phyloP scores from a whole-genome alignment of 2,797 vertebrate species.

The Manis crassicaudata region DNA sequence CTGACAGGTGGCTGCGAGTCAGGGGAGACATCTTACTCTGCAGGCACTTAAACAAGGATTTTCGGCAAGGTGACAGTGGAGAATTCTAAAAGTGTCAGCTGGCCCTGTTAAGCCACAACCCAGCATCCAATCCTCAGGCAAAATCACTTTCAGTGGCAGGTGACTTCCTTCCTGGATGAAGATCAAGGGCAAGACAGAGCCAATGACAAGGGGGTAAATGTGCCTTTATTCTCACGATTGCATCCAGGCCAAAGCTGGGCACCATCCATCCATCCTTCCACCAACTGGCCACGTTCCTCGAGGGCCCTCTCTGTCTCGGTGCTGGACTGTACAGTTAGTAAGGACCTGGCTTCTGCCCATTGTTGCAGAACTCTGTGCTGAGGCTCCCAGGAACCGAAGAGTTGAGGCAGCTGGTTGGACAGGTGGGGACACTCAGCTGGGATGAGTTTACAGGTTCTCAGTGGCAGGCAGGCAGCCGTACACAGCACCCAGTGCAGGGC shows the following conservation, averaged over 20 bases:
- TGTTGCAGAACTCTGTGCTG: neutral
- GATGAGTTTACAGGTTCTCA: neutral
- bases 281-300: neutral
- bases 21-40: slow-evolving; percentile 78
- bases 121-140: slow-evolving; percentile 75
- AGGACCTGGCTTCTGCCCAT: neutral
- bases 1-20: slow-evolving; percentile 81
- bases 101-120: slow-evolving; percentile 64
- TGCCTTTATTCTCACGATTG: neutral
- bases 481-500: too few species aligned
- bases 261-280: neutral
- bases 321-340: neutral
- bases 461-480: neutral
- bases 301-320: too few species aligned
- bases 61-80: slow-evolving; percentile 73
- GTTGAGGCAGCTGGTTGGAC: neutral
- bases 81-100: slow-evolving; percentile 61
- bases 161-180: slow-evolving; percentile 71
- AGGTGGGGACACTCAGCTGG: neutral
- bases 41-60: slow-evolving; percentile 77
- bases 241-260: neutral
- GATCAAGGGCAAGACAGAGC: slow-evolving; percentile 15
- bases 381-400: neutral
- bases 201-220: slow-evolving; percentile 32
- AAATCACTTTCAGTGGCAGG: slow-evolving; percentile 70